These are phyloP conservation scores for Bombus cullumanus DNA, from an alignment of 1,140 invertebrate species.

Conservation along the genomic window DNA sequence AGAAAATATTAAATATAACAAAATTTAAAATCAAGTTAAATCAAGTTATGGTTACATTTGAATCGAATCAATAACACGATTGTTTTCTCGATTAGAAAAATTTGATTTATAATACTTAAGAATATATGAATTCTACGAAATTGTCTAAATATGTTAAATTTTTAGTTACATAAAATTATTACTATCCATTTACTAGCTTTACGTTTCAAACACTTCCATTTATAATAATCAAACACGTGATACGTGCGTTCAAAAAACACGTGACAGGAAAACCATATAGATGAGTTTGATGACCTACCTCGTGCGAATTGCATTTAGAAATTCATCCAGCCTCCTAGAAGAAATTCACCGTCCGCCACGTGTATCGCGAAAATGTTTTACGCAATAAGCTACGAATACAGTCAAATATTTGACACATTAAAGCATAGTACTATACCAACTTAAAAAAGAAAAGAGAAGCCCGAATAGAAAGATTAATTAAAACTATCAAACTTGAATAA, in stretches of 20 bases:
- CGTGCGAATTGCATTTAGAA: slow-evolving; percentile 31
- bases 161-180: too few species aligned
- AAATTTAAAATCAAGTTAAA: background rate
- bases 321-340: slow-evolving; percentile 19
- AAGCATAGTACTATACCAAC: background rate
- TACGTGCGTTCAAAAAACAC: too few species aligned
- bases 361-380: background rate
- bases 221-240: too few species aligned
- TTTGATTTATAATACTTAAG: background rate
- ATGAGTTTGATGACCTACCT: slow-evolving; percentile 9
- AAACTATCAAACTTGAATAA: background rate
- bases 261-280: background rate
- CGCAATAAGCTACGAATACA: background rate
- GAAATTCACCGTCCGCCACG: background rate
- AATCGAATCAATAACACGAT: too few species aligned
- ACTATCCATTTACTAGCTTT: too few species aligned
- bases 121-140: background rate
- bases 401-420: background rate
- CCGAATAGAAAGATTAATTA: background rate
- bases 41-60: too few species aligned
- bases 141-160: background rate
- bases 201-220: too few species aligned
- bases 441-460: background rate
- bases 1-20: too few species aligned
- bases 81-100: background rate